Base-by-base conservation (phyloP, 2,113 vertebrate species). In the Dolichotis patagonum region DNA sequence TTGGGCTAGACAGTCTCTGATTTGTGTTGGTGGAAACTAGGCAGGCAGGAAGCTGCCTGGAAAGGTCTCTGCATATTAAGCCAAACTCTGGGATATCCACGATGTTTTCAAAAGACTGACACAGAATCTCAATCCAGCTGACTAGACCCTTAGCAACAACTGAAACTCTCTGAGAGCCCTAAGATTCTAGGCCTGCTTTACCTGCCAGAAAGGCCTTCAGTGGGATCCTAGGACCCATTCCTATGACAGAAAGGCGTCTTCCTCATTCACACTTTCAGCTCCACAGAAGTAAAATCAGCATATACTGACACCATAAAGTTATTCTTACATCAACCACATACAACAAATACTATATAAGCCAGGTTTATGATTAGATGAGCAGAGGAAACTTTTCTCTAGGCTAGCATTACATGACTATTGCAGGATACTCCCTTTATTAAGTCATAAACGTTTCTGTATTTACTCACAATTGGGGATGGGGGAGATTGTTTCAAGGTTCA, bases 341-440 rank as follows among this genome's bases (percentile, higher is more conserved):
- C 65, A 65, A 41, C 2, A 2, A 82, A 60, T 35, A 62, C 28
- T 32, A 12, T 11, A 11, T 67, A 43, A 88, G 81, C 26, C 41
- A 38, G 24, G 17, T 86, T 88, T 87, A 60, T 32, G 56, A 86
- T 69, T 83, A 95, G 30, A 16, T 80, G 77, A 92, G 35, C 60
- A 89, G 38, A 67, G 41, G 24, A n/a, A 78, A 8, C 73, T 81
- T 60, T 78, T n/a, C 92, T 93, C 95, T 56, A n/a, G 82, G 81
- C 56, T 54, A 38, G 5, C 38, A 35, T 81, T 58, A 62, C 5
- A 35, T 38, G 24, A 90, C 52, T 78, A 73, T 2, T 78, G 1
- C 43, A 89, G 91, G 43, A 62, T 24, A 88, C 3, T 82, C 54
- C 43, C 71, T 89, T 85, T 32, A 83, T 71, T 32, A 81, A 63